phyloP scores from a whole-genome alignment of 2,113 vertebrate species.

The Rhinolophus ferrumequinum region DNA sequence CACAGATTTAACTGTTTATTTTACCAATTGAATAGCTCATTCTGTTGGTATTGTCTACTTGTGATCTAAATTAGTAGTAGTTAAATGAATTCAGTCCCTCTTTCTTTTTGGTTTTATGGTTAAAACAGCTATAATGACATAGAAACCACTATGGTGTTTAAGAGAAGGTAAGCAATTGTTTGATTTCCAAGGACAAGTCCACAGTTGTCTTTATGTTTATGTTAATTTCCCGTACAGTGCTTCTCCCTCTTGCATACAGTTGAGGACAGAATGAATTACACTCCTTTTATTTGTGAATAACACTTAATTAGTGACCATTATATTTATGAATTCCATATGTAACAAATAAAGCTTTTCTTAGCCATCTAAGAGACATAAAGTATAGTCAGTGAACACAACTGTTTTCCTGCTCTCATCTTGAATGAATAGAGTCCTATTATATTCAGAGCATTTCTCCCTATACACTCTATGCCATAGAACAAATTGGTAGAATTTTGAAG shows the following conservation, averaged over 20 bases:
- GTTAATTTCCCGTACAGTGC: neutral
- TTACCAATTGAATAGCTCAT: neutral
- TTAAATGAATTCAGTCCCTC: neutral
- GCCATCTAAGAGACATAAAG: neutral
- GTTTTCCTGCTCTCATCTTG: neutral
- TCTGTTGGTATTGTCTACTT: neutral
- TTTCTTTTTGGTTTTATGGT: neutral
- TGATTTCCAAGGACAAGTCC: constrained; percentile 44
- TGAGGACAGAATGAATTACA: neutral
- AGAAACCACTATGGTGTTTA: neutral
- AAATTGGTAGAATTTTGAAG: constrained; percentile 58
- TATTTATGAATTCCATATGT: constrained; percentile 13
- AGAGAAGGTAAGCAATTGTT: neutral
- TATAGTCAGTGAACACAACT: neutral
- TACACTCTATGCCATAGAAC: constrained; percentile 1
- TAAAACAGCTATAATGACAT: neutral
- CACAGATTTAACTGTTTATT: neutral
- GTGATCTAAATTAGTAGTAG: constrained; percentile 28
- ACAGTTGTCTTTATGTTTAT: neutral
- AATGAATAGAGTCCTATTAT: constrained; percentile 12
- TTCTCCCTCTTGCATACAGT: neutral
- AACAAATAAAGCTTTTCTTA: neutral
- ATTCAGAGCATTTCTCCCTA: neutral
- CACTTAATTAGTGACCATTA: constrained; percentile 11
- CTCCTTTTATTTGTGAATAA: constrained; percentile 1